These are phyloP conservation scores for Sander lucioperca DNA, from an alignment of 2,113 vertebrate genomes.

Conservation along the genomic window DNA sequence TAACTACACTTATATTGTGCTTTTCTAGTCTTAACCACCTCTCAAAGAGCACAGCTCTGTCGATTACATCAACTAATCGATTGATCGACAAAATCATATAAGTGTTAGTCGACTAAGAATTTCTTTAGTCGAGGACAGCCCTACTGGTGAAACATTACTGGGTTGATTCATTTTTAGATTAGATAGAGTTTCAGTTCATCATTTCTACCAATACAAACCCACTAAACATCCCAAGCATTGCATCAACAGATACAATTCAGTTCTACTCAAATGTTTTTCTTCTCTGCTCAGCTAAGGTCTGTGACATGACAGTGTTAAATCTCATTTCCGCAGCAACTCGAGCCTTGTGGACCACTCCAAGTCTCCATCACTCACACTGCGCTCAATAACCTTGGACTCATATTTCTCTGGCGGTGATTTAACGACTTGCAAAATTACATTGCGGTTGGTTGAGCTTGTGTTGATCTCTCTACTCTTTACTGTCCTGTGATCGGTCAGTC, in stretches of 20 bases:
- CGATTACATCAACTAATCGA: too few species aligned
- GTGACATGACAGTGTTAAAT: conserved; percentile 76
- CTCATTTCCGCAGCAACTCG: conserved; percentile 80
- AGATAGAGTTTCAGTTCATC: conserved; percentile 32
- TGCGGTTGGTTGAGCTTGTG: conserved; percentile 72
- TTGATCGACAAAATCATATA: too few species aligned
- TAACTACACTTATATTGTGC: too few species aligned
- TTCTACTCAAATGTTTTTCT: conserved; percentile 14
- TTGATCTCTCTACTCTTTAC: conserved; percentile 79
- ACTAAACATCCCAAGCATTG: conserved; percentile 40
- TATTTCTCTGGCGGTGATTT: conserved; percentile 84
- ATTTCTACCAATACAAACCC: conserved; percentile 25
- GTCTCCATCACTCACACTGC: conserved; percentile 78
- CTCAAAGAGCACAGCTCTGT: too few species aligned
- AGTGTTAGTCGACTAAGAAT: too few species aligned
- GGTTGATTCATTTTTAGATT: conserved; percentile 46
- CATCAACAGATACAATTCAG: conserved; percentile 62
- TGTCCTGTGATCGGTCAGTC: conserved; percentile 68
- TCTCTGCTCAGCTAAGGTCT: conserved; percentile 37
- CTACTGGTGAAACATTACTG: neutral
- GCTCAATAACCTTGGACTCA: conserved; percentile 86
- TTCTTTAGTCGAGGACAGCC: too few species aligned
- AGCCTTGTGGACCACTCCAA: conserved; percentile 69
- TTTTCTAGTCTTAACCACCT: too few species aligned
- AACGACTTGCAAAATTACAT: conserved; percentile 82